phyloP scores from a whole-genome alignment of 1,140 invertebrate species.

The Semibalanus balanoides region DNA sequence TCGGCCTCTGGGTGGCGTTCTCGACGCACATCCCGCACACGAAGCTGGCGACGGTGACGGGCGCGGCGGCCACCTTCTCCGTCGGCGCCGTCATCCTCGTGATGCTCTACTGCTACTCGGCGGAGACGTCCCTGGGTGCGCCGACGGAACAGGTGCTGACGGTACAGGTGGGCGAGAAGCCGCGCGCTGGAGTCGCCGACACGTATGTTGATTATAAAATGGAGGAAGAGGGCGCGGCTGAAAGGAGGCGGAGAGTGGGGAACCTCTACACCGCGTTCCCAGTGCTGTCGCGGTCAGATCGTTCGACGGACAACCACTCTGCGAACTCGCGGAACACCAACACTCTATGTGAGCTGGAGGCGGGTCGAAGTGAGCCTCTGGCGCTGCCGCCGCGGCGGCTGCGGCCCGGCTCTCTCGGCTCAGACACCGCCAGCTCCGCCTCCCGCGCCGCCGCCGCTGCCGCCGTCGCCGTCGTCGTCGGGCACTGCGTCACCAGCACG shows the following conservation, averaged over 20 bases:
- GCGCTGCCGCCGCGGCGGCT: background rate
- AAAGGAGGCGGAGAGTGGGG: background rate
- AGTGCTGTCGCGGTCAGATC: background rate
- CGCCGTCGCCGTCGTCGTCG: background rate
- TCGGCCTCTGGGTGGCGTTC: background rate
- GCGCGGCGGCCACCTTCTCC: background rate
- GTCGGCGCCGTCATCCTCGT: background rate
- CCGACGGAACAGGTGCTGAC: background rate
- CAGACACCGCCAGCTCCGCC: background rate
- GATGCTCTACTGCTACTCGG: background rate
- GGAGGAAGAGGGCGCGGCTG: background rate
- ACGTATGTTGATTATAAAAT: background rate
- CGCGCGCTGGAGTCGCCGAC: background rate
- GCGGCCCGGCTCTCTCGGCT: background rate
- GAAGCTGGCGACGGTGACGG: background rate
- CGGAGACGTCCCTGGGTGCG: background rate
- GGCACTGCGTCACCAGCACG: background rate
- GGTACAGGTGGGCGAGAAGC: background rate
- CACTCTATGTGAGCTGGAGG: constrained; percentile 9
- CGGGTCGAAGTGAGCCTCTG: background rate
- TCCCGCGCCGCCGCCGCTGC: background rate
- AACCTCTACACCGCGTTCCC: background rate
- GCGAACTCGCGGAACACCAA: constrained; percentile 19
- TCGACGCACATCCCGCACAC: background rate
- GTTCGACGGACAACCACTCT: constrained; percentile 17